Percentiles rank a stretch among this genome's conserved stretches.
Evolutionary conservation across 2,113 vertebrate genomes (phyloP).

Genomic region (Rhynchomys soricoides): DNA sequence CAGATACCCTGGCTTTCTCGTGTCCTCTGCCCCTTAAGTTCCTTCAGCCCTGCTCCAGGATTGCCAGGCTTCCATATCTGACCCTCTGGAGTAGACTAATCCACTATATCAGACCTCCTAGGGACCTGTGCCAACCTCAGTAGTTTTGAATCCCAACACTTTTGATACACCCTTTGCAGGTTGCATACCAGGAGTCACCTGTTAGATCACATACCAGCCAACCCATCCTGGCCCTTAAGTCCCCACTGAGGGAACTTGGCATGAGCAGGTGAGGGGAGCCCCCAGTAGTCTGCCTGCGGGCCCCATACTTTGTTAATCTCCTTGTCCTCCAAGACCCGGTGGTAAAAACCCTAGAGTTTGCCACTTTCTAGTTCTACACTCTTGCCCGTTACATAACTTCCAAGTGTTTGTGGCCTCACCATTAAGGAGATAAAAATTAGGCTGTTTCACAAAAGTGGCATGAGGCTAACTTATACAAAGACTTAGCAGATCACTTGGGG

Average conservation of each 20-base stretch:
- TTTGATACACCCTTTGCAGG: conserved; percentile 33
- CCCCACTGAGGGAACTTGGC: background rate
- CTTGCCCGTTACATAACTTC: background rate
- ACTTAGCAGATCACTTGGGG: background rate
- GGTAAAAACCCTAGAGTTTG: background rate
- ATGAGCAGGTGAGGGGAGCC: background rate
- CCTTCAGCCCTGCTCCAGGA: background rate
- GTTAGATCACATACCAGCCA: background rate
- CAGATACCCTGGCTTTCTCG: background rate
- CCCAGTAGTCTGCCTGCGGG: no score
- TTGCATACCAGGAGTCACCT: background rate
- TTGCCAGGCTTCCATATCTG: background rate
- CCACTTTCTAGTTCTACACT: background rate
- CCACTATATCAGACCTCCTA: background rate
- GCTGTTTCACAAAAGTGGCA: background rate
- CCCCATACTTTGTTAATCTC: background rate
- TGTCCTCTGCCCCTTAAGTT: background rate
- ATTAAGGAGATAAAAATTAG: background rate
- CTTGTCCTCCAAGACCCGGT: background rate
- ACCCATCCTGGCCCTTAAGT: background rate
- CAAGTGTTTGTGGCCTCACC: background rate
- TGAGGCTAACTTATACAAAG: background rate
- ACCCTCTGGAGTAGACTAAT: conserved; percentile 33
- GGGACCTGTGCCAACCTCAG: background rate
- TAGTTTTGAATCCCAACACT: background rate